Evolutionary conservation across 2,888 invertebrate species (phyloP).

Genomic region (Protodeltote pygarga): DNA sequence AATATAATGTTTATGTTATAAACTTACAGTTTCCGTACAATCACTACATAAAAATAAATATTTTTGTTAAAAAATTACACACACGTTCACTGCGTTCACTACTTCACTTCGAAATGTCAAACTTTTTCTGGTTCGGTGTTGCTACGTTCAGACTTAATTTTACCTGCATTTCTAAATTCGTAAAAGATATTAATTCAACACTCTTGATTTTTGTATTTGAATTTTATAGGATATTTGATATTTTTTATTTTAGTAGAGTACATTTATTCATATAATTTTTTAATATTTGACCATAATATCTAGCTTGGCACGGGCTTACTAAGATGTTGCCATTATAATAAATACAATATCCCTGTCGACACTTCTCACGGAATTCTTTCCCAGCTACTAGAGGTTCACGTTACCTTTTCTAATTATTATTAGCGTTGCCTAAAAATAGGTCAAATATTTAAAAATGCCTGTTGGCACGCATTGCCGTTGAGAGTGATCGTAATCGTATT

Average conservation of each 20-base stretch:
- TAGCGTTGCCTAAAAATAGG: conserved; percentile 84
- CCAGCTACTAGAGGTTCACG: conserved; percentile 81
- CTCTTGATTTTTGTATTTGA: neutral
- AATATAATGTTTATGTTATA: conserved; percentile 68
- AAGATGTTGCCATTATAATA: conserved; percentile 59
- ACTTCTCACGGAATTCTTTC: conserved; percentile 61
- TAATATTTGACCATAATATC: neutral
- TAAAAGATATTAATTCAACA: neutral
- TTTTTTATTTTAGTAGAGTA: neutral
- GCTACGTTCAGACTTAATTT: conserved; percentile 52
- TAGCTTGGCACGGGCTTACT: neutral
- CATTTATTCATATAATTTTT: neutral
- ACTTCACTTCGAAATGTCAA: conserved; percentile 81
- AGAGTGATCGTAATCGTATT: conserved; percentile 73
- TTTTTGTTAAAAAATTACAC: conserved; percentile 68
- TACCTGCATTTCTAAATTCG: conserved; percentile 30
- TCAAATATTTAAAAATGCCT: conserved; percentile 82
- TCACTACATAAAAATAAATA: conserved; percentile 80
- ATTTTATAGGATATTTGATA: no score
- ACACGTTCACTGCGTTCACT: conserved; percentile 80
- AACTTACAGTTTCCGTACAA: conserved; percentile 75
- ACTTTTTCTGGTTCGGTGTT: conserved; percentile 64
- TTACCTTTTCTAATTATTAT: conserved; percentile 86
- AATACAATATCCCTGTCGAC: conserved; percentile 51
- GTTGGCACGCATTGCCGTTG: conserved; percentile 76